Evolutionary conservation across 2,888 invertebrate species (phyloP), one percentile per base, ranked within the genome.

Genomic region (Nycteola revayana): DNA sequence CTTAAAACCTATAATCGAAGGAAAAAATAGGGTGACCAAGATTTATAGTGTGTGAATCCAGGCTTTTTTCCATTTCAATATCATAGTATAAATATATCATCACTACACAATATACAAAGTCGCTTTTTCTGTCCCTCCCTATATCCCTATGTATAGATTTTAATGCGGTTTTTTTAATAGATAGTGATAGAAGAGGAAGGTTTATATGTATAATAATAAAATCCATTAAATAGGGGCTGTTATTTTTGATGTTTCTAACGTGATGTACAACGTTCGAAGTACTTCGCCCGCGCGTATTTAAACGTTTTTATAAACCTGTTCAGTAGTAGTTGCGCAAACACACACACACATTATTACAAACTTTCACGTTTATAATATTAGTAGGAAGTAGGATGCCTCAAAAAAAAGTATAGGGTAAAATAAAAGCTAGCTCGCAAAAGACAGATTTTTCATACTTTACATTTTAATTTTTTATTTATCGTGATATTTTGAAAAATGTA

Each of bases 11-110:
- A 31, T 31, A 26, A 26, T 32, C 36, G 36, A 35, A 34, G 32
- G 32, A 32, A 32, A 32, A 32, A 32, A 32, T 33, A 33, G 33
- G 33, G 33, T 33, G 33, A 33, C 33, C 33, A 33, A 33, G 33
- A 33, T 33, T 28, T 33, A 33, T 33, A 33, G 33, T 33, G 33
- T 33, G 33, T 33, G 33, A 33, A 33, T 33, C 33, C 33, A 33
- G 33, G 33, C 33, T 33, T 33, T 33, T 33, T 33, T 33, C 33
- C 33, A 33, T 33, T 33, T 33, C 33, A 33, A 33, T 33, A 33
- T 33, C 33, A 33, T 33, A 33, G 33, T 33, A 33, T 33, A 33
- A 33, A 33, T 33, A 28, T 33, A 33, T 33, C 33, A 33, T 33
- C 33, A 33, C 33, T 33, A 33, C 33, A 33, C 33, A 33, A 33